Conservation (phyloP, 2,797 vertebrate species). For the Phrynocephalus vlangalii region DNA sequence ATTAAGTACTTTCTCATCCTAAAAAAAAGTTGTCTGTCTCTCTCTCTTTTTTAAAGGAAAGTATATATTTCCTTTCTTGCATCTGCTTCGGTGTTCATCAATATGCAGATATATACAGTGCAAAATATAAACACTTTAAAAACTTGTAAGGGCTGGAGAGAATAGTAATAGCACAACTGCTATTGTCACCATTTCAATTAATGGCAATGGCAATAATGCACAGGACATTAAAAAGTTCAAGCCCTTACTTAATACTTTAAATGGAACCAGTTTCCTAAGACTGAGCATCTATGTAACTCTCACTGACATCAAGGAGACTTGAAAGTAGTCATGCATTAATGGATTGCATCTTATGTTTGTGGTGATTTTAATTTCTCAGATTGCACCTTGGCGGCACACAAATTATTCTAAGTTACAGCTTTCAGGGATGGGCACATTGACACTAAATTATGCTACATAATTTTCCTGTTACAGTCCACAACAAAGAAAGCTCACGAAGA, state of each 20-base stretch:
- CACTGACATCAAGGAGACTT: slow-evolving; percentile 19
- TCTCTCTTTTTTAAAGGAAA: slow-evolving; percentile 57
- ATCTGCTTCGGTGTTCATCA: slow-evolving; percentile 67
- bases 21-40: slow-evolving; percentile 60
- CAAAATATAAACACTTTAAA: slow-evolving; percentile 15
- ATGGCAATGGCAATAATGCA: slow-evolving; percentile 1
- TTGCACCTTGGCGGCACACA: slow-evolving; percentile 4
- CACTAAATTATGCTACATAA: neutral
- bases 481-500: neutral
- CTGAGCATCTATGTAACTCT: neutral
- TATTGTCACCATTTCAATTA: neutral
- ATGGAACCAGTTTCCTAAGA: neutral
- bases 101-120: slow-evolving; percentile 28
- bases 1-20: slow-evolving; percentile 82
- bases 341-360: neutral
- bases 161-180: neutral
- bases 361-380: neutral
- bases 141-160: slow-evolving; percentile 3
- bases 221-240: slow-evolving; percentile 8
- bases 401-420: neutral
- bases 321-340: neutral
- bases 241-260: neutral
- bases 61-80: slow-evolving; percentile 56
- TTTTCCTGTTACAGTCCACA: neutral
- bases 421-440: neutral